These are phyloP conservation scores for Manis pentadactyla DNA, from an alignment of 2,797 vertebrate genomes.

Conservation along the genomic window DNA sequence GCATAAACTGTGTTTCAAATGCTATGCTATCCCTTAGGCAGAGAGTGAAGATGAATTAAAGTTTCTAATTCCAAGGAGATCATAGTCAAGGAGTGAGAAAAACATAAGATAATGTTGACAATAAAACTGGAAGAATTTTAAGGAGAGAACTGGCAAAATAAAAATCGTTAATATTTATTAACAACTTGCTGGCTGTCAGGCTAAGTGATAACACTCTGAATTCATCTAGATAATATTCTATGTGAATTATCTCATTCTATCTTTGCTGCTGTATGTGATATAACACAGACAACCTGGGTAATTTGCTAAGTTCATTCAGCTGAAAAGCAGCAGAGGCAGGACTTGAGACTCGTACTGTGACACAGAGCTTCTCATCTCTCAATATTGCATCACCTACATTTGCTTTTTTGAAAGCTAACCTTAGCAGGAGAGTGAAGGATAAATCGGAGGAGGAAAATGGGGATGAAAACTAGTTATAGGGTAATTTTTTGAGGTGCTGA, in stretches of 20 bases:
- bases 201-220: neutral
- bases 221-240: neutral
- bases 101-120: neutral
- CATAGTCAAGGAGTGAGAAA: neutral
- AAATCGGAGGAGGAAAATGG: neutral
- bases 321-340: neutral
- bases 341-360: neutral
- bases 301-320: neutral
- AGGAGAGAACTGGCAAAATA: neutral
- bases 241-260: neutral
- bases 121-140: neutral
- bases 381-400: neutral
- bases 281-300: neutral
- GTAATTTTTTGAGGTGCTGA: neutral
- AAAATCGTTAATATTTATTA: neutral
- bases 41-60: neutral
- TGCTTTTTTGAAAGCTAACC: neutral
- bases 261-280: neutral
- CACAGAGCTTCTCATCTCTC: neutral
- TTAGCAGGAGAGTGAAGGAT: neutral
- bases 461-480: neutral
- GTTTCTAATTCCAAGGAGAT: neutral
- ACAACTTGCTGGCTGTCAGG: neutral
- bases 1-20: neutral
- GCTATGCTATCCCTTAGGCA: neutral